Evolutionary conservation across 2,113 vertebrate species (phyloP).

Genomic region (Motacilla tschutschensis): DNA sequence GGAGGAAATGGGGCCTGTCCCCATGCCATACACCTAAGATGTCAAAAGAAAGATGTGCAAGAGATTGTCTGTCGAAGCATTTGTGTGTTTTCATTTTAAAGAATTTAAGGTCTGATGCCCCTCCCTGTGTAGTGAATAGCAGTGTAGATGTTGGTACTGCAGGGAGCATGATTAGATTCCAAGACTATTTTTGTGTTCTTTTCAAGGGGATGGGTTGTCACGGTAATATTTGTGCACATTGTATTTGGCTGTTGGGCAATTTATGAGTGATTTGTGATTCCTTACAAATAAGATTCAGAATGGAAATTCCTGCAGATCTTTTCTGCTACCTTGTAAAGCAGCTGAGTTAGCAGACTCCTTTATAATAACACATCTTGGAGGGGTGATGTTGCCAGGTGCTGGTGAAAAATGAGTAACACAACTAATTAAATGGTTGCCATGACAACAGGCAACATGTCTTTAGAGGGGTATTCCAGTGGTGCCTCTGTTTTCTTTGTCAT

Average conservation of each 20-base stretch:
- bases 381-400: constrained; percentile 11
- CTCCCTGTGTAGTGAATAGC: background rate
- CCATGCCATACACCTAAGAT: fast-evolving
- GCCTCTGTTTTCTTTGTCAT: constrained; percentile 14
- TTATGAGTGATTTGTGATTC: background rate
- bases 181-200: background rate
- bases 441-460: constrained; percentile 46
- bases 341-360: constrained; percentile 7
- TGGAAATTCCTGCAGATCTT: background rate
- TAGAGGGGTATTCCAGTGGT: constrained; percentile 4
- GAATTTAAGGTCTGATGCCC: background rate
- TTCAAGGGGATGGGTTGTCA: background rate
- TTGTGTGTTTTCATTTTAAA: background rate
- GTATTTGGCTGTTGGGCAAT: background rate
- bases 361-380: constrained; percentile 10
- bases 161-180: background rate
- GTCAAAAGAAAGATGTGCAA: background rate
- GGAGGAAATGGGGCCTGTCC: background rate
- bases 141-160: background rate
- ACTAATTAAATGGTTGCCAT: constrained; percentile 53
- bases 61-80: background rate
- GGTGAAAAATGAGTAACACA: constrained; percentile 2
- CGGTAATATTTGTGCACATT: background rate
- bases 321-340: background rate
- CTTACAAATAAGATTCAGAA: background rate